phyloP scores from a whole-genome alignment of 2,888 invertebrate genomes.

The Zygothrica quintamaculata region DNA sequence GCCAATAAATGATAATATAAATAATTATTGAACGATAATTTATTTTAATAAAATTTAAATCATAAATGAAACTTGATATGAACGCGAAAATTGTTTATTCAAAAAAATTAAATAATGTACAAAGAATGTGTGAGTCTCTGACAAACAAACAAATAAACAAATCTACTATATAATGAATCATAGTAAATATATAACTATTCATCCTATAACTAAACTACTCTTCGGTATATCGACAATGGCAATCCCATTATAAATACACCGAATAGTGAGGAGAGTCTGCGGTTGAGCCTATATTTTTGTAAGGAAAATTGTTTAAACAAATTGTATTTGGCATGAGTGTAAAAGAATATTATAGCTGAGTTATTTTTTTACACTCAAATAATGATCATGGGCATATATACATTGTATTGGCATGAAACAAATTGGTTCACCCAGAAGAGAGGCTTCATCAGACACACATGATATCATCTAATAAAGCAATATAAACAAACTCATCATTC shows the following conservation, averaged over 20 bases:
- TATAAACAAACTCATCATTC: not conserved
- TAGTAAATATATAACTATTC: constrained; percentile 1
- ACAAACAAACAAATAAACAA: too few relatives aligned
- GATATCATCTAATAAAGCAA: constrained; percentile 9
- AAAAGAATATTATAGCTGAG: constrained; percentile 55
- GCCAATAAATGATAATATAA: constrained; percentile 44
- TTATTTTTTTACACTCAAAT: constrained; percentile 66
- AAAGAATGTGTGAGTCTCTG: constrained; percentile 64
- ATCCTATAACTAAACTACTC: constrained; percentile 6
- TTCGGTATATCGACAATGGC: constrained; percentile 35
- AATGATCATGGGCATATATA: constrained; percentile 64
- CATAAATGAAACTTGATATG: constrained; percentile 29
- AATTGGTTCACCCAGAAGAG: constrained; percentile 49
- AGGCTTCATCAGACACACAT: constrained; percentile 28
- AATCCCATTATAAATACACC: constrained; percentile 16
- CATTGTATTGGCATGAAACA: constrained; percentile 66
- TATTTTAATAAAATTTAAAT: constrained; percentile 35
- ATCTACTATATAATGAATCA: too few relatives aligned
- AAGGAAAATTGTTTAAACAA: constrained; percentile 32
- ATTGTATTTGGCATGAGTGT: constrained; percentile 67
- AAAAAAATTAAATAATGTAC: constrained; percentile 9
- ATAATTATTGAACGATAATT: constrained; percentile 62
- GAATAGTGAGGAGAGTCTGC: constrained; percentile 40
- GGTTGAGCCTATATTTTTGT: constrained; percentile 63
- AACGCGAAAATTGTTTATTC: constrained; percentile 44